These are phyloP conservation scores for Dicaeum eximium DNA, from an alignment of 2,113 vertebrate species.

Conservation along the genomic window DNA sequence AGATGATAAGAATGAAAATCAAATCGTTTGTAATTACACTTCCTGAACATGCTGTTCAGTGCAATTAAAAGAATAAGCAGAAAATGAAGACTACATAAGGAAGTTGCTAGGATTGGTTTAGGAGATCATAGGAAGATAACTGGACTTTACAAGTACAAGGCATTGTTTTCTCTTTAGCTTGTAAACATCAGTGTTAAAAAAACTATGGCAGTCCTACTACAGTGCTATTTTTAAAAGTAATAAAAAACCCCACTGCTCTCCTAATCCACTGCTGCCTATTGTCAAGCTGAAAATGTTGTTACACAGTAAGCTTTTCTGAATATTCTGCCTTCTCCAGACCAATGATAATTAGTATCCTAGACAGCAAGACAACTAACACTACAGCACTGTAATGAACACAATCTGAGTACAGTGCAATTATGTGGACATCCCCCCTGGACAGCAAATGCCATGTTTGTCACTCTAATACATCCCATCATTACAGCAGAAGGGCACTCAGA, in stretches of 20 bases:
- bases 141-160: not conserved
- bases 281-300: not conserved
- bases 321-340: not conserved
- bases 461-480: too few species aligned
- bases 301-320: not conserved
- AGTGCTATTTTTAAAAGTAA: not conserved
- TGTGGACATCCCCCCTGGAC: not conserved
- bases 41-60: not conserved
- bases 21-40: not conserved
- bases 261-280: not conserved
- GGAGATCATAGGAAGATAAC: not conserved
- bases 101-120: not conserved
- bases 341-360: not conserved
- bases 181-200: not conserved
- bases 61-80: not conserved
- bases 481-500: not conserved
- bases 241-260: not conserved
- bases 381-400: rapidly evolving
- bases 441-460: not conserved
- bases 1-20: not conserved
- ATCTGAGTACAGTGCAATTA: not conserved
- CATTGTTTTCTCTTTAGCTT: not conserved
- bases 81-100: not conserved
- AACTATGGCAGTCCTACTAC: not conserved
- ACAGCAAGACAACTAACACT: not conserved